A percentile compares a stretch with the other conserved stretches of the same genome.
These are phyloP conservation scores for Corynorhinus townsendii DNA, from an alignment of 2,113 vertebrate genomes.

Conservation along the genomic window DNA sequence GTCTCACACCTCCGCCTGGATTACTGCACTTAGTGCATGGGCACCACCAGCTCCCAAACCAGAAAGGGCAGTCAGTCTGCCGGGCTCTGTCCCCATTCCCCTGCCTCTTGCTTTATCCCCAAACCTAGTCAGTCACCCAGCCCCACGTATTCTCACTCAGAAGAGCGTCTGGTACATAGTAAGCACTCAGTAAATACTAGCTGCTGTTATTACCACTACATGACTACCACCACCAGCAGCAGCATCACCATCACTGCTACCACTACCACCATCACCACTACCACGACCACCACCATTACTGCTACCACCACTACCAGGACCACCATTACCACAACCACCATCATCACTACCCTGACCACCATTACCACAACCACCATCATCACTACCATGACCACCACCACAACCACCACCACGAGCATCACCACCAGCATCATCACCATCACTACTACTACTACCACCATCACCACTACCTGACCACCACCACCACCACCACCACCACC, in stretches of 20 bases:
- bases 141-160: background rate
- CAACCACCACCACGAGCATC: rapidly evolving
- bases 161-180: background rate
- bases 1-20: background rate
- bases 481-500: background rate
- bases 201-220: background rate
- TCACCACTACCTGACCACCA: background rate
- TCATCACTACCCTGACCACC: rapidly evolving
- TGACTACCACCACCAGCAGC: background rate
- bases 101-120: background rate
- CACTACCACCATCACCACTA: background rate
- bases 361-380: background rate
- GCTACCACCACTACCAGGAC: rapidly evolving
- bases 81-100: background rate
- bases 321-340: background rate
- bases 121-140: background rate
- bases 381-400: background rate
- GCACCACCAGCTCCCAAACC: background rate
- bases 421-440: rapidly evolving
- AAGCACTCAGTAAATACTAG: background rate
- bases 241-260: rapidly evolving
- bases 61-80: no score
- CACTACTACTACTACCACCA: background rate
- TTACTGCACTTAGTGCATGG: background rate
- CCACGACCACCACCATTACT: rapidly evolving